Base-by-base conservation (phyloP, 53 echinoderm and acorn worm species). In the Patiria pectinifera region DNA sequence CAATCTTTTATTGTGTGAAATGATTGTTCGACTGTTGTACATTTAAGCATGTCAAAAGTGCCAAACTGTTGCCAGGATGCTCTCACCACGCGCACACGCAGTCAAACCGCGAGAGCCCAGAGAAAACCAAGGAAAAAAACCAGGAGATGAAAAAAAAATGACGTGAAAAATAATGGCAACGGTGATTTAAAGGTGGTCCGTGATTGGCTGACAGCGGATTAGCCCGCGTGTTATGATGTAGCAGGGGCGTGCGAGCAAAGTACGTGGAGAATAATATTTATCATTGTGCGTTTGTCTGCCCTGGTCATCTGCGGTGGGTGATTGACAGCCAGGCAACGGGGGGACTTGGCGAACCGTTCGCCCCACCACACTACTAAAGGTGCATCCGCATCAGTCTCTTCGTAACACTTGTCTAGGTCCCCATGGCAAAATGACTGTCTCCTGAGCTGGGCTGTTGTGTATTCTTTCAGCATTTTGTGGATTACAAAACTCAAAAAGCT, bases 261-360 rank as follows among this genome's bases (percentile, higher is more conserved):
- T 82, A 23, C 83, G 45, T 26, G 62, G 74, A 62, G 83, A 86
- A 93, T 93, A 93, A 93, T 93, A 93, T 93, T 93, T 87, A 93
- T 78, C 82, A 93, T 88, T 82, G 93, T 88, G 47, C 87, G 93
- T 83, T 93, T 88, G 93, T 93, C 88, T 53, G 87, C 86, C 88
- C 53, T 53, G 82, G 87, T 87, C 93, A 93, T 87, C 88, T 11
- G 18, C 12, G 66, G 12, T 14, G 15, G 66, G 53, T 93, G 93
- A 93, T 71, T 93, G 93, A 93, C 93, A 93, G 93, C 19, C 69
- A 16, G 49, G 7, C 2, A 13, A 26, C 16, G 66, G 35, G 71
- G 71, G 75, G 45, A 35, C 69, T 47, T 21, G 18, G 23, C 46
- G 22, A 61, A 26, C 86, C 23, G 48, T 45, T 62, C 35, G 4